Percentiles rank a stretch among this genome's conserved stretches.
Conservation (phyloP, 2,113 vertebrate species). For the Myotis yumanensis region DNA sequence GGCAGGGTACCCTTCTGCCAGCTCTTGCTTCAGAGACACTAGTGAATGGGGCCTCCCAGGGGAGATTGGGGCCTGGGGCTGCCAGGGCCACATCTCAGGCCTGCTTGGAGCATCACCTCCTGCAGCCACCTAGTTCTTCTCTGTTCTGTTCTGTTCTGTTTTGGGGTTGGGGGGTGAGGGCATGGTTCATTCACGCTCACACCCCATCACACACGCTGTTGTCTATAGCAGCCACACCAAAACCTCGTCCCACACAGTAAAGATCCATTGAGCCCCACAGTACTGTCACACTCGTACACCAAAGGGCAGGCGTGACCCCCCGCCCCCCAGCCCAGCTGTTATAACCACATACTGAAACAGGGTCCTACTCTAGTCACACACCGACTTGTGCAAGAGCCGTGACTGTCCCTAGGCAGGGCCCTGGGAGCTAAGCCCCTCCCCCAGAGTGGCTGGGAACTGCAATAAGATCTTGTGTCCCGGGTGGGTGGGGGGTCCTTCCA, state of each 20-base stretch:
- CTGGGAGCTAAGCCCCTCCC: background rate
- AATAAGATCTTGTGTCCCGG: background rate
- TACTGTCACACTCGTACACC: background rate
- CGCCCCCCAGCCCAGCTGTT: background rate
- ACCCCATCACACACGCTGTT: background rate
- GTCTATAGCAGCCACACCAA: conserved; percentile 9
- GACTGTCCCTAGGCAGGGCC: background rate
- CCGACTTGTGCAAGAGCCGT: background rate
- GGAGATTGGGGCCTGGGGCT: background rate
- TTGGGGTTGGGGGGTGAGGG: background rate
- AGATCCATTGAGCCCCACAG: background rate
- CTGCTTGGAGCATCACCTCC: conserved; percentile 54
- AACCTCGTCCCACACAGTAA: background rate
- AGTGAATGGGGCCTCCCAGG: background rate
- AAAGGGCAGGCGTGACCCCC: background rate
- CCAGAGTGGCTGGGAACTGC: background rate
- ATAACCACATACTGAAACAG: background rate
- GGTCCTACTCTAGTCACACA: background rate
- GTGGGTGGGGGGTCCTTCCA: background rate
- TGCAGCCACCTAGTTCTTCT: conserved; percentile 55
- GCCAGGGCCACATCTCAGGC: background rate
- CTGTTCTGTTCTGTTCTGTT: background rate
- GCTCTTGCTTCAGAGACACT: conserved; percentile 9
- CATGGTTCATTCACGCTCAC: background rate
- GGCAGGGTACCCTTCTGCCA: conserved; percentile 9